These are phyloP conservation scores for Cynopterus brachyotis DNA, from an alignment of 2,113 vertebrate species.

Conservation along the genomic window DNA sequence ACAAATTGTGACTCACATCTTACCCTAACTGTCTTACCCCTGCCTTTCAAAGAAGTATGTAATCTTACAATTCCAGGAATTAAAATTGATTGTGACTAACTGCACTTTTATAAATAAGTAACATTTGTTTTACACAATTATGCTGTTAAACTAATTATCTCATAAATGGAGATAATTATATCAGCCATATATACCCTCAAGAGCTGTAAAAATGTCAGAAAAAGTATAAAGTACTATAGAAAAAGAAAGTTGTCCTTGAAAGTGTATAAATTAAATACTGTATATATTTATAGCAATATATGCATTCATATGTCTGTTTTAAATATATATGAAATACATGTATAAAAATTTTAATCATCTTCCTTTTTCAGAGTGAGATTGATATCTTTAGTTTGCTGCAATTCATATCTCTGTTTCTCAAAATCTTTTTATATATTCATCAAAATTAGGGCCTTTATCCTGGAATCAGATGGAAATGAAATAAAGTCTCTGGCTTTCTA, in stretches of 20 bases:
- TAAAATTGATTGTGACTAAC: not conserved
- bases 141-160: conserved; percentile 7
- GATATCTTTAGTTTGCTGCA: conserved; percentile 54
- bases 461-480: conserved; percentile 68
- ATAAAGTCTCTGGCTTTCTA: conserved; percentile 56
- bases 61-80: not conserved
- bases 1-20: not conserved
- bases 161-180: not conserved
- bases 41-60: not conserved
- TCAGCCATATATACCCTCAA: not conserved
- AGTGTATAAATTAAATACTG: conserved; percentile 28
- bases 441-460: conserved; percentile 74
- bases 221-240: not conserved
- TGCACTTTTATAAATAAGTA: not conserved
- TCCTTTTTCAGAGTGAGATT: conserved; percentile 60
- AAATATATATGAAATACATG: conserved; percentile 48
- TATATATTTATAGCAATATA: conserved; percentile 55
- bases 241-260: not conserved
- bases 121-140: not conserved
- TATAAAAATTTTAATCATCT: conserved; percentile 56
- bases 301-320: conserved; percentile 42
- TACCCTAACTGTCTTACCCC: not conserved
- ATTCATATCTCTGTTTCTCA: conserved; percentile 71
- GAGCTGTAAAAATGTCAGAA: not conserved
- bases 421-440: conserved; percentile 73